Evolutionary conservation across 2,113 vertebrate species (phyloP).

Genomic region (Callospermophilus lateralis): DNA sequence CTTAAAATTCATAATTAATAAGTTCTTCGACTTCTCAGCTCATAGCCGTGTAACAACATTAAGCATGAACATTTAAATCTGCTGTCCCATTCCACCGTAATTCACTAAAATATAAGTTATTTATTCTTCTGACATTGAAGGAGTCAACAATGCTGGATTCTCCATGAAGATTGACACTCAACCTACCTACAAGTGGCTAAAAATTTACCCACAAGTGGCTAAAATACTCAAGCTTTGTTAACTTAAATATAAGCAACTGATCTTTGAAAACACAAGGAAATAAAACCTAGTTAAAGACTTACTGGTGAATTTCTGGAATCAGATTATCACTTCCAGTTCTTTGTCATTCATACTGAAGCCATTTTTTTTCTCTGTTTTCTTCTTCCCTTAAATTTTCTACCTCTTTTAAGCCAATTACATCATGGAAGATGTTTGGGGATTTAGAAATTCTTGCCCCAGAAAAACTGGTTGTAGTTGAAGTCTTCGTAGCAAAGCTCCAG

Average conservation of each 20-base stretch:
- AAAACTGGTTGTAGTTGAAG: constrained; percentile 22
- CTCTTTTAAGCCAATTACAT: constrained; percentile 51
- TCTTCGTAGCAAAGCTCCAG: background rate
- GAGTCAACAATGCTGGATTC: background rate
- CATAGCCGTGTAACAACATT: background rate
- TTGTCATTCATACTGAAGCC: constrained; percentile 52
- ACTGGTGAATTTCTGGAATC: constrained; percentile 59
- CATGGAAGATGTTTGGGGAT: background rate
- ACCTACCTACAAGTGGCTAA: background rate
- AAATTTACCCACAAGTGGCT: background rate
- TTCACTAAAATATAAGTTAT: background rate
- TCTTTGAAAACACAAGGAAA: constrained; percentile 60
- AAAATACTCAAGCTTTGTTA: background rate
- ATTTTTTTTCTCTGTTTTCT: background rate
- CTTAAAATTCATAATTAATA: constrained; percentile 4
- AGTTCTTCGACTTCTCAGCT: constrained; percentile 18
- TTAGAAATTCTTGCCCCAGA: background rate
- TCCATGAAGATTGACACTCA: background rate
- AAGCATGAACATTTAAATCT: background rate
- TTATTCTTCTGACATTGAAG: constrained; percentile 36
- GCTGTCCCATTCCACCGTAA: background rate
- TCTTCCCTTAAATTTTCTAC: constrained; percentile 11
- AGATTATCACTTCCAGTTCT: constrained; percentile 35
- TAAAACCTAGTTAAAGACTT: background rate
- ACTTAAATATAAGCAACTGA: constrained; percentile 1